phyloP scores from a whole-genome alignment of 1,140 invertebrate species.

The Acromyrmex heyeri region DNA sequence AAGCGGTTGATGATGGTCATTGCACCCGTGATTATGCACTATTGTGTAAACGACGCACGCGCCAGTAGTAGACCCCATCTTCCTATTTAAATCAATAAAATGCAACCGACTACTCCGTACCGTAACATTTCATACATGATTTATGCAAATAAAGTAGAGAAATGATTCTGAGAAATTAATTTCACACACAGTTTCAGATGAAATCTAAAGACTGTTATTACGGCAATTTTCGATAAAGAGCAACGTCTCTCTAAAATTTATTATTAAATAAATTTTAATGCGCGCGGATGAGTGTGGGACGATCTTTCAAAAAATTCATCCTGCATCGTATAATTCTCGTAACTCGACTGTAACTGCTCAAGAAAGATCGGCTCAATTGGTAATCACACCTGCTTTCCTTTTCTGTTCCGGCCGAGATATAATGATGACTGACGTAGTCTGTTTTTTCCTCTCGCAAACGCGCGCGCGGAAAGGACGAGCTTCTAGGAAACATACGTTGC shows the following conservation, averaged over 20 bases:
- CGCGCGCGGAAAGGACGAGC: conserved; percentile 39
- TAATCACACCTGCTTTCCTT: conserved; percentile 27
- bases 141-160: neutral
- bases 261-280: neutral
- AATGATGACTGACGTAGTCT: conserved; percentile 20
- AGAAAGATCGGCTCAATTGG: neutral
- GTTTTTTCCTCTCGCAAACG: neutral
- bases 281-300: neutral
- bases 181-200: neutral
- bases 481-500: conserved; percentile 75
- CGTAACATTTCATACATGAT: neutral
- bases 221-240: neutral
- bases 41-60: conserved; percentile 58
- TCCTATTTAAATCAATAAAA: conserved; percentile 10
- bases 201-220: conserved; percentile 2
- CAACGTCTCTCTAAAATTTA: neutral
- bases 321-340: neutral
- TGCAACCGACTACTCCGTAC: neutral
- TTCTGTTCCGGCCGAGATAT: neutral
- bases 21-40: conserved; percentile 53
- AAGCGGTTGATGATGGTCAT: conserved; percentile 53
- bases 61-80: conserved; percentile 30
- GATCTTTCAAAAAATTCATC: neutral
- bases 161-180: neutral
- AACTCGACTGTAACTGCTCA: neutral